Percentiles rank a stretch among this genome's conserved stretches.
These are phyloP conservation scores for Plutomurus gul DNA, from an alignment of 1,140 invertebrate genomes.

Conservation along the genomic window DNA sequence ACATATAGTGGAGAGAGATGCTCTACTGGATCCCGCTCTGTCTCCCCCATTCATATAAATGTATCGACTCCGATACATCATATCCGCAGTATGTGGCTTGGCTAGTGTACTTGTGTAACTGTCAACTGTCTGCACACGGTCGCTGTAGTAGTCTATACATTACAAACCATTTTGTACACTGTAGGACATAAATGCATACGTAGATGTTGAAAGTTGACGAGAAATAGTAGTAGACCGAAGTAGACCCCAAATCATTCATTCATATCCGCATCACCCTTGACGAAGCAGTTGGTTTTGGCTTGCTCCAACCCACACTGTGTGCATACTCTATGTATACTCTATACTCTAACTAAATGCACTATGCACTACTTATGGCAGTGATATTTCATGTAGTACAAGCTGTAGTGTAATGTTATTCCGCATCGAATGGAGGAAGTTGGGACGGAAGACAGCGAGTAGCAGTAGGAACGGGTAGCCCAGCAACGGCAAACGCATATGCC, in stretches of 20 bases:
- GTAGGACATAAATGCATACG: not conserved
- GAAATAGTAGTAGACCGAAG: not conserved
- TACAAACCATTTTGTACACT: too few species aligned
- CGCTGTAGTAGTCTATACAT: too few species aligned
- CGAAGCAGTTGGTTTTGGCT: not conserved
- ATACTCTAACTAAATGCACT: not conserved
- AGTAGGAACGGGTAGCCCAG: not conserved
- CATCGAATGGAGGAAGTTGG: conserved; percentile 5
- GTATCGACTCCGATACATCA: too few species aligned
- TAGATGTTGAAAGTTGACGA: not conserved
- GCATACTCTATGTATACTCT: not conserved
- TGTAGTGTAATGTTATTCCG: not conserved
- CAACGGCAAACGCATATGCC: conserved; percentile 25
- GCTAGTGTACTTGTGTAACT: not conserved
- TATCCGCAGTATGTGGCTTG: too few species aligned
- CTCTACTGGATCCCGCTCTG: not conserved
- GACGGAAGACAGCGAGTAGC: not conserved
- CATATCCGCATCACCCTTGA: not conserved
- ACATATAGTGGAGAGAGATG: not conserved
- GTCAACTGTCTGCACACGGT: not conserved
- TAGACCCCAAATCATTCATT: not conserved
- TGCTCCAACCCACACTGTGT: not conserved
- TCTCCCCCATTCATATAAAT: not conserved
- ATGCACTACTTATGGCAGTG: not conserved
- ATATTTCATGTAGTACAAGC: not conserved